phyloP scores from a whole-genome alignment of 2,888 invertebrate species.

The Pharmacophagus antenor region DNA sequence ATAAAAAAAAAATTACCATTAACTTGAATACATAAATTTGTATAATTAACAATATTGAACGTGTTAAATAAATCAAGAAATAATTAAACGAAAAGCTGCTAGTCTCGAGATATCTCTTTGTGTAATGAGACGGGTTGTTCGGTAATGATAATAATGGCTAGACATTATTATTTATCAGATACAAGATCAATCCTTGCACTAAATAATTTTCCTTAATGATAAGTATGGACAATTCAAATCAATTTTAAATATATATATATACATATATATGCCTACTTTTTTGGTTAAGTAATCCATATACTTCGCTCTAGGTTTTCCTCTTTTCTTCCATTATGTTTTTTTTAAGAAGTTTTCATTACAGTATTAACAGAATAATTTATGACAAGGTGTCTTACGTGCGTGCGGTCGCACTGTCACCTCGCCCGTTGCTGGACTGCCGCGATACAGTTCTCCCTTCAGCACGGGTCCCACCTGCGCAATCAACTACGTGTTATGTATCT shows the following conservation, averaged over 20 bases:
- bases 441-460: slow-evolving; percentile 44
- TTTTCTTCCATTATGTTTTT: no score
- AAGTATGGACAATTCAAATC: no score
- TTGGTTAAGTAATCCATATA: no score
- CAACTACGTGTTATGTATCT: no score
- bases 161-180: not conserved
- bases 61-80: not conserved
- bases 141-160: not conserved
- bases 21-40: not conserved
- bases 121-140: not conserved
- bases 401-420: slow-evolving; percentile 46
- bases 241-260: no score
- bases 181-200: no score
- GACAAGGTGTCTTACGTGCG: slow-evolving; percentile 44
- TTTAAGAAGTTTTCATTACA: no score
- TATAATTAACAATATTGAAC: not conserved
- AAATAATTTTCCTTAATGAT: no score
- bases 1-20: not conserved
- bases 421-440: slow-evolving; percentile 45
- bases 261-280: no score
- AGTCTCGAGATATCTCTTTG: not conserved
- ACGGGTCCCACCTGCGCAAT: slow-evolving; percentile 43
- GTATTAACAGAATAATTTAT: no score
- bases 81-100: not conserved
- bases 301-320: no score